Conservation (phyloP, 2,888 invertebrate species). For the Saturnia japonica region DNA sequence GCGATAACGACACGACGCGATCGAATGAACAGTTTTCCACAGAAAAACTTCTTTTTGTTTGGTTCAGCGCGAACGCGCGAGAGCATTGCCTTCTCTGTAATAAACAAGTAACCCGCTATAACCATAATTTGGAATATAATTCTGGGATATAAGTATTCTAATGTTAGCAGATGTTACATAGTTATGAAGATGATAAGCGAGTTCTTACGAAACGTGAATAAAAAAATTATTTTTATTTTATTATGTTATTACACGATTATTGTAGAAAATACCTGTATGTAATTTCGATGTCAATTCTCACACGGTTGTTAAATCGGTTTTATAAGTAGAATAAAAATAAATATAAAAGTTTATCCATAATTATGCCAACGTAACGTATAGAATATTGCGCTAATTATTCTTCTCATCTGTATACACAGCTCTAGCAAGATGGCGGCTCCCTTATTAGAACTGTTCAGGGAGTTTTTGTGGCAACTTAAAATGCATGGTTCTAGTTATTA, state of each 20-base stretch:
- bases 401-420: too few relatives aligned
- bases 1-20: conserved; percentile 64
- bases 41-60: conserved; percentile 18
- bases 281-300: background rate
- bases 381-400: too few relatives aligned
- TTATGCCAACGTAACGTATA: too few relatives aligned
- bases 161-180: conserved; percentile 1
- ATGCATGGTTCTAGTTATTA: too few relatives aligned
- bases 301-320: background rate
- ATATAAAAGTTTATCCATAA: too few relatives aligned
- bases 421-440: too few relatives aligned
- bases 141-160: conserved; percentile 15
- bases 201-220: background rate
- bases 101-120: conserved; percentile 56
- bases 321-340: background rate
- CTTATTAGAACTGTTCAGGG: too few relatives aligned
- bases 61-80: conserved; percentile 32
- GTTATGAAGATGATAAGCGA: background rate
- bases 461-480: too few relatives aligned
- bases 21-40: conserved; percentile 67
- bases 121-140: conserved; percentile 40
- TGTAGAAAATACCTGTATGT: background rate
- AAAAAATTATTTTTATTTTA: background rate
- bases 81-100: conserved; percentile 70
- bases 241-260: background rate